phyloP scores from a whole-genome alignment of 2,888 invertebrate genomes.

The Sinohyriopsis cumingii region DNA sequence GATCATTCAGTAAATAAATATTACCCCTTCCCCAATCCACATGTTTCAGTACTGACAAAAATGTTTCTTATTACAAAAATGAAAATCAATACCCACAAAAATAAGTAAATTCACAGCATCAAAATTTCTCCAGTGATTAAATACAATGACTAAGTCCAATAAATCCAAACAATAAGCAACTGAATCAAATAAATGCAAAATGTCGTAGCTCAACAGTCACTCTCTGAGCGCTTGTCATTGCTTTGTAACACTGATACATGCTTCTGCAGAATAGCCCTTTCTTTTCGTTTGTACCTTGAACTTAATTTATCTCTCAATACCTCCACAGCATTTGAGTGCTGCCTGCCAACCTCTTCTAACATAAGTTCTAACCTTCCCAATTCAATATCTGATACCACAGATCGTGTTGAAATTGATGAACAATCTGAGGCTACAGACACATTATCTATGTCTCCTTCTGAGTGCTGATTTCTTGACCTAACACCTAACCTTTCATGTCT shows the following conservation, averaged over 20 bases:
- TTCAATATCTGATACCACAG: slow-evolving; percentile 16
- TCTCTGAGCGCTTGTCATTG: slow-evolving; percentile 29
- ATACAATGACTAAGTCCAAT: too few species aligned
- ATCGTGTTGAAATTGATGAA: slow-evolving; percentile 9
- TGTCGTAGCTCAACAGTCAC: neutral
- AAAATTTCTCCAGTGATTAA: too few species aligned
- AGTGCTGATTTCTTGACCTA: slow-evolving; percentile 6
- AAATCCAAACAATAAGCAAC: too few species aligned
- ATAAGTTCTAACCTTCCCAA: slow-evolving; percentile 36
- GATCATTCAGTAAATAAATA: too few species aligned
- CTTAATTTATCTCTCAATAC: slow-evolving; percentile 51
- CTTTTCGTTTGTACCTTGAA: slow-evolving; percentile 38
- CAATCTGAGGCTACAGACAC: slow-evolving; percentile 25
- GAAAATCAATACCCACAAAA: too few species aligned
- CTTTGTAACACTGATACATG: slow-evolving; percentile 29
- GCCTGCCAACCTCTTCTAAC: slow-evolving; percentile 43
- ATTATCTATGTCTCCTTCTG: slow-evolving; percentile 25
- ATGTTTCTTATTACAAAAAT: too few species aligned
- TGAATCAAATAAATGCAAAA: neutral
- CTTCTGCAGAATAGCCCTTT: slow-evolving; percentile 30
- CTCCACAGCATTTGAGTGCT: slow-evolving; percentile 53
- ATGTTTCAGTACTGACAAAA: too few species aligned
- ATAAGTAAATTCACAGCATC: too few species aligned
- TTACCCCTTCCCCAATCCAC: too few species aligned
- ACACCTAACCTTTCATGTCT: slow-evolving; percentile 22